These are phyloP conservation scores for Rhinolophus sinicus DNA, from an alignment of 2,113 vertebrate genomes.

Conservation along the genomic window DNA sequence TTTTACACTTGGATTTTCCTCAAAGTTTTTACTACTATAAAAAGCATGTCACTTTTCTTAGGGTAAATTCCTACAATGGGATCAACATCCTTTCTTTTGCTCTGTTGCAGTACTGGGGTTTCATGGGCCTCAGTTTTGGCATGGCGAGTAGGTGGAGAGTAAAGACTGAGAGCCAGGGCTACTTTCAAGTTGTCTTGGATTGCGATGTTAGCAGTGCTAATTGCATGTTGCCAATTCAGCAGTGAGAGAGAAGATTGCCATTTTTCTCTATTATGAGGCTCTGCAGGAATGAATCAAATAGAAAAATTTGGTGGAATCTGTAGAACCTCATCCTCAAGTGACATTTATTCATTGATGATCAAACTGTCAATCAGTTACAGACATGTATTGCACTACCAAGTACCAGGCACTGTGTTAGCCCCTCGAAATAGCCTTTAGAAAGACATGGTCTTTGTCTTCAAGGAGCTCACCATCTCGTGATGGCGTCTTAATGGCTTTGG, in stretches of 20 bases:
- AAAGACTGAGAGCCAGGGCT: neutral
- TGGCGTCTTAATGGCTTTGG: neutral
- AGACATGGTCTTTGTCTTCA: neutral
- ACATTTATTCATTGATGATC: neutral
- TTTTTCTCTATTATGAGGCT: neutral
- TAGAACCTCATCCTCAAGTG: neutral
- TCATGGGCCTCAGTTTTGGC: neutral
- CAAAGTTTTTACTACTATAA: neutral
- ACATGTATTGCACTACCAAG: neutral
- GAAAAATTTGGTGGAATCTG: neutral
- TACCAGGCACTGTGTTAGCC: neutral
- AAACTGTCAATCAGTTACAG: neutral
- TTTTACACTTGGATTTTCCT: neutral
- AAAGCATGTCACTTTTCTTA: neutral
- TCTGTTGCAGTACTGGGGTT: neutral
- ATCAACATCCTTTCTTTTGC: neutral
- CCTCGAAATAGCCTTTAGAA: neutral
- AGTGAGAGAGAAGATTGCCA: neutral
- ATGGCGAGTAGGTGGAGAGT: neutral
- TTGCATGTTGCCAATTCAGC: neutral
- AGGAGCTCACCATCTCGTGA: neutral
- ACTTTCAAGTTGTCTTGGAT: neutral
- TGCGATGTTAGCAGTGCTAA: neutral
- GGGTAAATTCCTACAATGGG: neutral
- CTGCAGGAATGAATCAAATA: neutral